These are phyloP conservation scores for Paramisgurnus dabryanus DNA, from an alignment of 2,113 vertebrate genomes.

Conservation along the genomic window DNA sequence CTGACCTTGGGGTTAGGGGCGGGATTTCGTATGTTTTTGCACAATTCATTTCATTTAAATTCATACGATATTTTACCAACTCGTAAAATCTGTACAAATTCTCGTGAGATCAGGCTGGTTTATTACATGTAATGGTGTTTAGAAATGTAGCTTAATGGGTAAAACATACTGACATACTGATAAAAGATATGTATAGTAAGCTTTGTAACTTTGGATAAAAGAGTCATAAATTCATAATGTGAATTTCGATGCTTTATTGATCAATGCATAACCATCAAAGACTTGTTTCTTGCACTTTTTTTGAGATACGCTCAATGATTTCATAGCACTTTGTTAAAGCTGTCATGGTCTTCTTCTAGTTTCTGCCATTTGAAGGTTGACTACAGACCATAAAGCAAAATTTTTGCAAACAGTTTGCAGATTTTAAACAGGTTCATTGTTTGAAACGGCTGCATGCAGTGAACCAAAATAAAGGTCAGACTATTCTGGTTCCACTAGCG, in stretches of 20 bases:
- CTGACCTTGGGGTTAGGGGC: too few relatives aligned
- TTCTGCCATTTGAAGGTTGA: not conserved
- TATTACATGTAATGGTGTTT: too few relatives aligned
- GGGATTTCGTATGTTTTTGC: too few relatives aligned
- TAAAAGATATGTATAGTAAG: too few relatives aligned
- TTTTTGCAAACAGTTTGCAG: constrained; percentile 24
- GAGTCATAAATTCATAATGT: too few relatives aligned
- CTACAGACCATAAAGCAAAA: not conserved
- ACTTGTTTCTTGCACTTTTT: constrained; percentile 12
- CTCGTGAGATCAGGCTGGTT: too few relatives aligned
- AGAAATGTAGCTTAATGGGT: too few relatives aligned
- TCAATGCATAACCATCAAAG: constrained; percentile 1
- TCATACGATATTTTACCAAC: too few relatives aligned
- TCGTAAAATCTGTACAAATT: too few relatives aligned
- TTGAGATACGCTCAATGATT: constrained; percentile 3
- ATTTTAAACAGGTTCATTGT: constrained; percentile 8
- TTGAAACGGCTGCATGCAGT: constrained; percentile 10
- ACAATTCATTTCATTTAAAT: too few relatives aligned
- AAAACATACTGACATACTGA: too few relatives aligned
- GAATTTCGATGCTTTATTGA: not conserved
- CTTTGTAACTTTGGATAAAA: too few relatives aligned
- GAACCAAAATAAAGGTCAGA: constrained; percentile 28
- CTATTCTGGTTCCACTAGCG: constrained; percentile 30
- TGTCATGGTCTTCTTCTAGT: not conserved
- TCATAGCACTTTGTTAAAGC: not conserved